phyloP scores from a whole-genome alignment of 2,797 vertebrate genomes.

The Jordanella pulchra region DNA sequence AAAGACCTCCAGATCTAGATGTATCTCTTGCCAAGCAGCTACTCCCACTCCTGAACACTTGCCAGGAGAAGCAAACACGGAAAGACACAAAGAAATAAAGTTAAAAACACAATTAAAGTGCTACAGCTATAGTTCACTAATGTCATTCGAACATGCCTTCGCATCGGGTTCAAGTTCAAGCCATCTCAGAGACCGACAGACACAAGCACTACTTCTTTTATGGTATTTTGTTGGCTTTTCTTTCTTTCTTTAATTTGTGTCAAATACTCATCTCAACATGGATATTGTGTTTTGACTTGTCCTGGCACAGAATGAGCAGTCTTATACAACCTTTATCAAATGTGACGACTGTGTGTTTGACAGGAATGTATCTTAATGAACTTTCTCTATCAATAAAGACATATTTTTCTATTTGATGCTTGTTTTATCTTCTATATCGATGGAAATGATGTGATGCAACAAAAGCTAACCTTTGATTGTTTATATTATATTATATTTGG shows the following conservation, averaged over 20 bases:
- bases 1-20: constrained; percentile 62
- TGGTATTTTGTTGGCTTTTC: not conserved
- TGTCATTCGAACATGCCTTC: constrained; percentile 23
- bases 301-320: constrained; percentile 72
- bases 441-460: not conserved
- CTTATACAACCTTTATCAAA: constrained; percentile 71
- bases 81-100: constrained; percentile 22
- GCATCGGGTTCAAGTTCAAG: constrained; percentile 16
- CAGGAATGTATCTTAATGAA: constrained; percentile 68
- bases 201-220: constrained; percentile 35
- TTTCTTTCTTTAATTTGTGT: constrained; percentile 21
- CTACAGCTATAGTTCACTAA: constrained; percentile 29
- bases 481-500: not conserved
- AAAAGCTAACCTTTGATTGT: not conserved
- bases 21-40: constrained; percentile 72
- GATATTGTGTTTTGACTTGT: constrained; percentile 67
- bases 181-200: not conserved
- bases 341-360: constrained; percentile 72
- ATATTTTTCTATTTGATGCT: constrained; percentile 70
- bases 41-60: constrained; percentile 59
- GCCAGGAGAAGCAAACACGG: constrained; percentile 62
- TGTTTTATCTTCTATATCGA: constrained; percentile 6
- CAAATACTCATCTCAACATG: constrained; percentile 43
- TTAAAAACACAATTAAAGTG: constrained; percentile 39
- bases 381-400: constrained; percentile 76